A percentile compares a stretch with the other conserved stretches of the same genome.
Conservation (phyloP, 2,797 vertebrate genomes). For the Pterois miles region DNA sequence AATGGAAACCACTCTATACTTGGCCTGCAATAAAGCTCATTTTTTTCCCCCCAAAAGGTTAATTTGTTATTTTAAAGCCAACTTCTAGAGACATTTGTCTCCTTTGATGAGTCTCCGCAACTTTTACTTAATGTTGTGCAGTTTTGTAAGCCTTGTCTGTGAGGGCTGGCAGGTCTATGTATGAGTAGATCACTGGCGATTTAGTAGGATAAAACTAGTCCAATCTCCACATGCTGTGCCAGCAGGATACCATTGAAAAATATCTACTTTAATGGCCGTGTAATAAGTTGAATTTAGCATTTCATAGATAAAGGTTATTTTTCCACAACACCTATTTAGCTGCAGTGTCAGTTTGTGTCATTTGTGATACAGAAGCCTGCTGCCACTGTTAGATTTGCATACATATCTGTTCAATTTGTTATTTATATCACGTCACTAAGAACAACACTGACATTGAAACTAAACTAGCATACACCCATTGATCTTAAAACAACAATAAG, state of each 20-base stretch:
- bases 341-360: neutral
- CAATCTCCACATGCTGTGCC: neutral
- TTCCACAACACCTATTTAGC: neutral
- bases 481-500: neutral
- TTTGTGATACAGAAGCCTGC: neutral
- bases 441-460: neutral
- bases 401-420: neutral
- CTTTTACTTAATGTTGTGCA: neutral
- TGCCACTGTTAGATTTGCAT: neutral
- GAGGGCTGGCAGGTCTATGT: conserved; percentile 4
- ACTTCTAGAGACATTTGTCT: neutral
- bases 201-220: neutral
- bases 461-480: neutral
- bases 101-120: neutral
- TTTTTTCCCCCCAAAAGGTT: neutral
- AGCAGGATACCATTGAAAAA: neutral
- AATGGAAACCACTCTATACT: conserved; percentile 15
- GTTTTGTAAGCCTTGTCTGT: neutral
- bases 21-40: conserved; percentile 8
- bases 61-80: conserved; percentile 19
- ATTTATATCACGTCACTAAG: neutral
- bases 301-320: neutral
- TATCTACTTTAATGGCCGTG: neutral
- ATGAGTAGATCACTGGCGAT: neutral
- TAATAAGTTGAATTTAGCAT: conserved; percentile 1